These are phyloP conservation scores for Cancer borealis DNA, from an alignment of 2,888 invertebrate species.

Conservation along the genomic window DNA sequence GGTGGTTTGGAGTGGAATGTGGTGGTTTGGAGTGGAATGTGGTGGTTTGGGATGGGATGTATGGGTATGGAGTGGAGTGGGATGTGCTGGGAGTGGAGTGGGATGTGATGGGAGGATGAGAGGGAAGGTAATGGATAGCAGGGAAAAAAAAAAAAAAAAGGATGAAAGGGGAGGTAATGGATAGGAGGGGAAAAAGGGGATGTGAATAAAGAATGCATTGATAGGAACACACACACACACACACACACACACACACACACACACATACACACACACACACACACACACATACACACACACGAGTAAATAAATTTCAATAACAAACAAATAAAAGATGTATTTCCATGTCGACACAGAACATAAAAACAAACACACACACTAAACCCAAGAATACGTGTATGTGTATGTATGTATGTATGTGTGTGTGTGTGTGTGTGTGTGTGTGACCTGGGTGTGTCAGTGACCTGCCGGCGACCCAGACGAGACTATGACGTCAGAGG, in stretches of 20 bases:
- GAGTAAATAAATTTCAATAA: background rate
- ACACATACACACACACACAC: background rate
- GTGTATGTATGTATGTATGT: constrained; percentile 39
- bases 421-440: constrained; percentile 44
- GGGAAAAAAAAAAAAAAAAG: background rate
- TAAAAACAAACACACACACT: background rate
- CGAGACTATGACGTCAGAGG: background rate
- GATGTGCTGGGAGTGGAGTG: background rate
- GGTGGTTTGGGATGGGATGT: background rate
- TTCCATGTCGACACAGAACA: background rate
- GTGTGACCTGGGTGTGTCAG: background rate
- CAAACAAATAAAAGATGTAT: background rate
- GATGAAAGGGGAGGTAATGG: background rate
- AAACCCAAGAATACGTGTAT: background rate
- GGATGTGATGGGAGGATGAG: background rate
- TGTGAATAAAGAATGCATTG: background rate
- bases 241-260: background rate
- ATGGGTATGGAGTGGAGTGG: background rate
- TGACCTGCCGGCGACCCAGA: constrained; percentile 20
- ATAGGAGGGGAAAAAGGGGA: background rate
- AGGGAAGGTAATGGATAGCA: background rate
- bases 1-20: too few species aligned
- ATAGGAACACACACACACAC: background rate
- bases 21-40: background rate
- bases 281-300: background rate